Percentiles rank a stretch among this genome's conserved stretches.
Conservation (phyloP, 2,888 invertebrate genomes). For the Cephus spinipes region DNA sequence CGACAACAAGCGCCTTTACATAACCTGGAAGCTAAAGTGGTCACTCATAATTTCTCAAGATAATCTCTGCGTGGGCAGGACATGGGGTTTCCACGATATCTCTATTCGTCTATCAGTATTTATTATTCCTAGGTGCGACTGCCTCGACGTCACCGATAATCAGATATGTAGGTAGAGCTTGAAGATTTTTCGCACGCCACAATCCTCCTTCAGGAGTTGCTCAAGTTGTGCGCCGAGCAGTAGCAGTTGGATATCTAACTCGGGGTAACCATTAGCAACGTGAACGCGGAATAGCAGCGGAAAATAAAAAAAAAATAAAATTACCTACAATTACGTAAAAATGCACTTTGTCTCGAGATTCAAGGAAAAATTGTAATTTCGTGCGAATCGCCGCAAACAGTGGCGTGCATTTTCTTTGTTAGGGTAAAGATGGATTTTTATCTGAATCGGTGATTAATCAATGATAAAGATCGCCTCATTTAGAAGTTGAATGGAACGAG, state of each 20-base stretch:
- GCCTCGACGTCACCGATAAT: slow-evolving; percentile 2
- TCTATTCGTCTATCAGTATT: slow-evolving; percentile 57
- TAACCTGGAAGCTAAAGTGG: slow-evolving; percentile 52
- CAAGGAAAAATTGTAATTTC: neutral
- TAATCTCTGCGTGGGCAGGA: slow-evolving; percentile 59
- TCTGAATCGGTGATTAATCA: neutral
- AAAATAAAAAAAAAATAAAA: neutral
- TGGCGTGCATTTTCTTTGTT: neutral
- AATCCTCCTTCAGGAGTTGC: neutral
- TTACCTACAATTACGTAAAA: neutral
- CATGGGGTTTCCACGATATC: slow-evolving; percentile 39
- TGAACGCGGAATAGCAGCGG: neutral
- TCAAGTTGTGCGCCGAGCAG: slow-evolving; percentile 19
- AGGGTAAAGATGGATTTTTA: neutral
- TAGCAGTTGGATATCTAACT: slow-evolving; percentile 25
- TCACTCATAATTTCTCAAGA: slow-evolving; percentile 60
- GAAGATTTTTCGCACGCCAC: neutral
- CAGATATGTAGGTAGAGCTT: slow-evolving; percentile 23
- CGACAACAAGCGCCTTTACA: slow-evolving; percentile 36
- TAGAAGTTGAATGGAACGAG: neutral
- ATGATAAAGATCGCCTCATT: neutral
- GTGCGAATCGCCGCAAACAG: neutral
- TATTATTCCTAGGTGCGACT: slow-evolving; percentile 55
- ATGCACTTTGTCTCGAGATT: no score
- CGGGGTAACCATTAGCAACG: slow-evolving; percentile 44